These are phyloP conservation scores for Pyrrhosoma nymphula DNA, from an alignment of 2,888 invertebrate species.

Conservation along the genomic window DNA sequence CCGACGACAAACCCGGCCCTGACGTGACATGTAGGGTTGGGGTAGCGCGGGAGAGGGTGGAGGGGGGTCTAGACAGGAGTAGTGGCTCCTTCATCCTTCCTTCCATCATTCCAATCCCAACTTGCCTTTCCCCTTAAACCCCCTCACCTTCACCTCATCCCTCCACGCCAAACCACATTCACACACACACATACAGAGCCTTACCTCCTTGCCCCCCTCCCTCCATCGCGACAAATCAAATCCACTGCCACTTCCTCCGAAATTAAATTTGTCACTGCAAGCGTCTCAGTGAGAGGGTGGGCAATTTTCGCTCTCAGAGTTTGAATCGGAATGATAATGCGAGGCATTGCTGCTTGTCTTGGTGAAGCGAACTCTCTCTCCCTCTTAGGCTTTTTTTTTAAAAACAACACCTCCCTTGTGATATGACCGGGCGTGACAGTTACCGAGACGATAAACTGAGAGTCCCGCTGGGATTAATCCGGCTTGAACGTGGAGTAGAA, in stretches of 20 bases:
- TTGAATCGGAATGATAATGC: not conserved
- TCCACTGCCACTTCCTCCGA: not conserved
- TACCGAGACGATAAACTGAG: not conserved
- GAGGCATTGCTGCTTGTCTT: not conserved
- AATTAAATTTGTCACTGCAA: constrained; percentile 28
- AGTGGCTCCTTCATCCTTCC: not conserved
- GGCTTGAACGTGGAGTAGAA: not conserved
- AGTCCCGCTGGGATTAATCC: not conserved
- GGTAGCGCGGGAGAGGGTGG: not conserved
- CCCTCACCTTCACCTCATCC: not conserved
- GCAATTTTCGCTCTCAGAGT: constrained; percentile 14
- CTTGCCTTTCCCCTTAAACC: not conserved
- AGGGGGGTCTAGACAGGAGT: not conserved
- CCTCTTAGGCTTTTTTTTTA: not conserved
- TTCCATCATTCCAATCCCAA: not conserved
- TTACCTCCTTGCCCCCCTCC: not conserved
- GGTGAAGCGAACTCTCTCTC: not conserved
- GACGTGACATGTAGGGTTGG: not conserved
- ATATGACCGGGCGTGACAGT: not conserved
- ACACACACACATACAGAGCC: not conserved
- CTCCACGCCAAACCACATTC: too few species aligned
- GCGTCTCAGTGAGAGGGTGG: not conserved
- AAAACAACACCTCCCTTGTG: not conserved
- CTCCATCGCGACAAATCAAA: constrained; percentile 17
- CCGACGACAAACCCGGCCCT: not conserved